Evolutionary conservation across 2,797 vertebrate genomes (phyloP), one percentile per base, ranked within the genome.

Genomic region (Artibeus lituratus): DNA sequence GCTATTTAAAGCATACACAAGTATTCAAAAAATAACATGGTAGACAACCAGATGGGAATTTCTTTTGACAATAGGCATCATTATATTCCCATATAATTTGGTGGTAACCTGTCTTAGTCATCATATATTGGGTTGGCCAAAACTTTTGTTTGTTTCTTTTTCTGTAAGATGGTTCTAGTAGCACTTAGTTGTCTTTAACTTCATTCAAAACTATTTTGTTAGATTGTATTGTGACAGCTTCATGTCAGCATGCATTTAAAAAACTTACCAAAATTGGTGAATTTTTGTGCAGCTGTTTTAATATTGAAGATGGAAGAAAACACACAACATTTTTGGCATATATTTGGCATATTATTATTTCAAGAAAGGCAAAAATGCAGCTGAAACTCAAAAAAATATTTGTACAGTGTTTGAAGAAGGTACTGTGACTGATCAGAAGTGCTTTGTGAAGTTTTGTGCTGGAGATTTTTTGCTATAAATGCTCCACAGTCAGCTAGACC

Each of bases 1-100:
- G 55, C 67, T 76, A 81, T 51, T 70, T 83, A 91, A 87, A 87
- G 35, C 32, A 78, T 74, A 72, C 1, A 93, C 57, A 85, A 78
- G 35, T 59, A 90, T 7, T 78, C 37, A 93, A 69, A 90, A 62
- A 74, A 5, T 76, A 84, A 84, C 10, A 57, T 39, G 2, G 26
- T 84, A 77, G 35, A 84, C 51, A 65, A 35, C 18, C 47, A 82
- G 22, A 59, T 37, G 11, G 5, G 4, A 94, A 11, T 70, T 92
- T 91, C 1, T 7, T 51, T 89, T 90, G 42, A 49, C 51, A 18
- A 69, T 69, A 57, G 74, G 94, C 42, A 67, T 81, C 1, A 62
- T 14, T 42, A 6, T 84, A 59, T 74, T 90, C 69, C 70, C 92
- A 89, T 76, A 74, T 91, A 95, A 92, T 53, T 87, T 85, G 11